Base-by-base conservation (phyloP, 1,140 invertebrate genomes). In the Rhynchophorus ferrugineus region DNA sequence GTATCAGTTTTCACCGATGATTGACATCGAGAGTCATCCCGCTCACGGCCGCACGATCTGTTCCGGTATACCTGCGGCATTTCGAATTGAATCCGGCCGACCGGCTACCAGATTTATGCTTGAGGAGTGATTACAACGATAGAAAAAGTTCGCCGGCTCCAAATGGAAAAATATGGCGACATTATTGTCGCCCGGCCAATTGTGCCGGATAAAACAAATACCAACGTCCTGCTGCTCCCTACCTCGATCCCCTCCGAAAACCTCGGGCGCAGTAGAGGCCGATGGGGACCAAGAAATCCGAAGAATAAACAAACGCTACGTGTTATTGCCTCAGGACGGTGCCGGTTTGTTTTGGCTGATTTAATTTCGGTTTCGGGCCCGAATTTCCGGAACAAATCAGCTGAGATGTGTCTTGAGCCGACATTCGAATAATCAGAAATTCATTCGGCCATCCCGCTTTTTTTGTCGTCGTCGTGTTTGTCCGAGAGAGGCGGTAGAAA, bases 181-280 rank as follows among this genome's bases (percentile, higher is more conserved):
- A 46, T 46, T 46, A 46, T 36, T 46, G 44, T 46, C 44, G 44
- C 34, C 44, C 18, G 22, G 44, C 44, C 44, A 46, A 46, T 46
- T 36, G 44, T 14, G 3, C 37, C 11, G 5, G 19, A 36, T 46
- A 46, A 46, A 46, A 37, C 18, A 46, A 37, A 20, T 46, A 46
- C 5, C 13, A 34, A n/a, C n/a, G 16, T n/a, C n/a, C n/a, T n/a
- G n/a, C n/a, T n/a, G n/a, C n/a, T n/a, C n/a, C n/a, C n/a, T n/a
- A n/a, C n/a, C n/a, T n/a, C n/a, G n/a, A n/a, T n/a, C n/a, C n/a
- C n/a, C n/a, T n/a, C n/a, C n/a, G n/a, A n/a, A n/a, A n/a, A n/a
- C n/a, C n/a, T n/a, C n/a, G n/a, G n/a, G n/a, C n/a, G 24, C 24
- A 11, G 24, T 6, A 29, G 11, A 11, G 11, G 24, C 24, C 5